Evolutionary conservation across 2,888 invertebrate genomes (phyloP).

Genomic region (Cerastis rubricosa): DNA sequence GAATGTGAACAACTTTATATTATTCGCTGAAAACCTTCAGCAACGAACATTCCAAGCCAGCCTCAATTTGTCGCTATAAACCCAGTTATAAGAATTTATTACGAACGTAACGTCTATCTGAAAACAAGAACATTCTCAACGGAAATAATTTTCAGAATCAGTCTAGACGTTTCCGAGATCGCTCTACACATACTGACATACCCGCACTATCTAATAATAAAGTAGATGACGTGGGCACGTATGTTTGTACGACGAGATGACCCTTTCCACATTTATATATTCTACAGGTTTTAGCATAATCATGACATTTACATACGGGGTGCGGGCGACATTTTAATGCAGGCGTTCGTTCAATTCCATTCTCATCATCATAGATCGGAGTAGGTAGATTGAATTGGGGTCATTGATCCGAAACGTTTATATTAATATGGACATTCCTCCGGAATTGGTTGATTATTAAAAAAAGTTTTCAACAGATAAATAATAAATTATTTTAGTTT

Average conservation of each 20-base stretch:
- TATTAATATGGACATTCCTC: no score
- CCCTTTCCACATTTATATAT: background rate
- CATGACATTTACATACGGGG: background rate
- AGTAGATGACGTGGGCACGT: conserved; percentile 13
- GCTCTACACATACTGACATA: background rate
- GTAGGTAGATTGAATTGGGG: no score
- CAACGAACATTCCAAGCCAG: background rate
- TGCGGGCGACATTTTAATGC: no score
- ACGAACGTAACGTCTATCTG: background rate
- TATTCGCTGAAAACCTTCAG: background rate
- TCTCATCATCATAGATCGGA: no score
- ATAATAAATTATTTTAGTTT: no score
- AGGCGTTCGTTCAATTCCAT: no score
- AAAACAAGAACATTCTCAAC: background rate
- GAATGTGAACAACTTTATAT: background rate
- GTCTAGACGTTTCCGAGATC: conserved; percentile 35
- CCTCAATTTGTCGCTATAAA: background rate
- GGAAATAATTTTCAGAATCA: conserved; percentile 26
- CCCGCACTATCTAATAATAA: conserved; percentile 42
- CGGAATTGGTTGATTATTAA: no score
- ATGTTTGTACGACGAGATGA: background rate
- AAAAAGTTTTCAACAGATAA: no score
- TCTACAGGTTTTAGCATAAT: background rate
- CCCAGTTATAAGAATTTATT: conserved; percentile 13
- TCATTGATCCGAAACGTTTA: no score